Evolutionary conservation across 2,888 invertebrate species (phyloP).

Genomic region (Bugulina stolonifera): DNA sequence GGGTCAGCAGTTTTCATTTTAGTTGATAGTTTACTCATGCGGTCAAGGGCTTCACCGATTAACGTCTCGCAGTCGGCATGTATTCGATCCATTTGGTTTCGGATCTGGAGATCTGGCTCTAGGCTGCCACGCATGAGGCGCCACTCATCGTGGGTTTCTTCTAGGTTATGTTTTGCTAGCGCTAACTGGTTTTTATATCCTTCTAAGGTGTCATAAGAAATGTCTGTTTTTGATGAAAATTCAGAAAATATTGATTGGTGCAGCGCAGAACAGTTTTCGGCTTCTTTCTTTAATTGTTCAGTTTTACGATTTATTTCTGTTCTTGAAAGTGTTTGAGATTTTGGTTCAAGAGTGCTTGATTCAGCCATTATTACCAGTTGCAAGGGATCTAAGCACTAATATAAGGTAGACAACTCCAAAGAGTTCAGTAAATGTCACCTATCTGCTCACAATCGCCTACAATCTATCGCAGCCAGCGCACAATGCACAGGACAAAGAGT

Average conservation of each 20-base stretch:
- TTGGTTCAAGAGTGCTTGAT: background rate
- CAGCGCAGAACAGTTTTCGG: background rate
- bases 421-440: no score
- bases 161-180: background rate
- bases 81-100: background rate
- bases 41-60: background rate
- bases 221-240: background rate
- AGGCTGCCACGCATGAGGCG: background rate
- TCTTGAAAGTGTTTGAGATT: background rate
- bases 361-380: background rate
- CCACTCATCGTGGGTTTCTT: constrained; percentile 4
- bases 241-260: background rate
- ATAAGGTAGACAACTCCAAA: no score
- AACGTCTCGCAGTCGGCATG: constrained; percentile 1
- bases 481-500: background rate
- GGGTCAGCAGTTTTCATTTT: background rate
- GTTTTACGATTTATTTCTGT: background rate
- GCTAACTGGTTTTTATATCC: constrained; percentile 11
- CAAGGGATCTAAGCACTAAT: no score
- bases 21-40: constrained; percentile 13
- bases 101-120: constrained; percentile 4
- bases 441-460: background rate
- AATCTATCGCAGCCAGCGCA: background rate
- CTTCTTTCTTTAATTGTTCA: background rate
- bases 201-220: constrained; percentile 5